Base-by-base conservation (phyloP, 1,140 invertebrate genomes). In the Brachionus manjavacas region DNA sequence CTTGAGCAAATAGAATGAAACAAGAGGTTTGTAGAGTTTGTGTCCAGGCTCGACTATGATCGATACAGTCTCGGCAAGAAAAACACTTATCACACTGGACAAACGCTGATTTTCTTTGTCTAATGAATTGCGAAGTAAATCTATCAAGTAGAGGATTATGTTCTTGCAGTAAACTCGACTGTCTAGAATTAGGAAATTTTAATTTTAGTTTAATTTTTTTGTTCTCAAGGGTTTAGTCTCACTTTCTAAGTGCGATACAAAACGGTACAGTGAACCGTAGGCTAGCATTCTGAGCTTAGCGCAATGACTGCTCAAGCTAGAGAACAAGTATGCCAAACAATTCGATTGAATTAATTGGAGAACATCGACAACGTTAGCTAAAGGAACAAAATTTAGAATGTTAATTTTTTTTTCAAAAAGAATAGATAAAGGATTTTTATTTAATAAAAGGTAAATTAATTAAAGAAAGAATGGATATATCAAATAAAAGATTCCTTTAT, bases 1-100 rank as follows among this genome's bases (percentile, higher is more conserved):
- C 88, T 93, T 94, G 0, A 93, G 92, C 86, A 93, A 91, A 8
- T 94, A 87, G 88, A 94, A 94, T 74, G 91, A 91, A 76, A 93
- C 92, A 0, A 94, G 88, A 3, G 92, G 91, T 76, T 90, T 89
- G 86, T 93, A 94, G 14, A 80, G 68, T 23, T 9, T 12, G 20
- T 85, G 80, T 87, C 87, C 87, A 84, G 93, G 93, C 84, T 92
- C 91, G 0, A 92, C 91, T 23, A 93, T 91, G 4, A 93, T 90
- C 70, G 92, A 88, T 1, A 92, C 91, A 23, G 92, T 91, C 86
- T 91, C 91, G 1, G 93, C 92, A 25, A 94, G 88, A 86, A 94
- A 94, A n/a, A 92, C 89, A 0, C 93, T 91, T 11, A 92, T 91
- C 41, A 94, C 91, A 84, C 91, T 92, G 46, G 93, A 92, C 28